Base-by-base conservation (phyloP, 2,797 vertebrate genomes). In the Alfaro cultratus region DNA sequence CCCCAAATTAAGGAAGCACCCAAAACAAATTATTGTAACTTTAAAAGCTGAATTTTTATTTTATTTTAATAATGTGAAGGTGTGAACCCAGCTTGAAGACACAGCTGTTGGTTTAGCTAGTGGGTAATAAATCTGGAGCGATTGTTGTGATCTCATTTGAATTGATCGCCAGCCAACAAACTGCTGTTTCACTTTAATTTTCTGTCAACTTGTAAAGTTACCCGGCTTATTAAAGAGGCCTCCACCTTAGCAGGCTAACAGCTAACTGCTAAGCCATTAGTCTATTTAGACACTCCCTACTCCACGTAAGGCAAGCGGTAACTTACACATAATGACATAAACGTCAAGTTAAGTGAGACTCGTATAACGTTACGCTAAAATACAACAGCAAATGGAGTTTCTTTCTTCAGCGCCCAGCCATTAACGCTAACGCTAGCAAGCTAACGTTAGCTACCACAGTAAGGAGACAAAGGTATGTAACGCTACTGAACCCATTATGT, bases 371-470 rank as follows among this genome's bases (percentile, higher is more conserved):
- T 3, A 39, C 5, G n/a, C 4, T 11, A 49, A 57, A 16, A 55
- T 11, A 57, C 3, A 76, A 3, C 10, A 0, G 18, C 68, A n/a
- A 45, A 68, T 39, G 3, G 26, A 75, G 77, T 49, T 39, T 62
- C 34, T 51, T n/a, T 34, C 34, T 51, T n/a, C 34, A 39, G 73
- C 78, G 43, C 71, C 49, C 73, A 23, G 64, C 64, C 73, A 67
- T 2, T 1, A 1, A 46, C 46, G 90, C 90, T 92, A 92, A 73
- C 80, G 41, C 74, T 87, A 91, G 87, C 89, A 31, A 81, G 68
- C 71, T 80, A 49, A 55, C 55, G 85, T 76, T 93, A 92, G 93
- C 93, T 81, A 64, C 81, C 79, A 79, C 73, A 84, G 75, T 82
- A 26, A 15, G 71, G 39, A 82, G 80, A 92, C 90, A 94, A 94